These are phyloP conservation scores for Penaeus indicus DNA, from an alignment of 1,140 invertebrate species.

Conservation along the genomic window DNA sequence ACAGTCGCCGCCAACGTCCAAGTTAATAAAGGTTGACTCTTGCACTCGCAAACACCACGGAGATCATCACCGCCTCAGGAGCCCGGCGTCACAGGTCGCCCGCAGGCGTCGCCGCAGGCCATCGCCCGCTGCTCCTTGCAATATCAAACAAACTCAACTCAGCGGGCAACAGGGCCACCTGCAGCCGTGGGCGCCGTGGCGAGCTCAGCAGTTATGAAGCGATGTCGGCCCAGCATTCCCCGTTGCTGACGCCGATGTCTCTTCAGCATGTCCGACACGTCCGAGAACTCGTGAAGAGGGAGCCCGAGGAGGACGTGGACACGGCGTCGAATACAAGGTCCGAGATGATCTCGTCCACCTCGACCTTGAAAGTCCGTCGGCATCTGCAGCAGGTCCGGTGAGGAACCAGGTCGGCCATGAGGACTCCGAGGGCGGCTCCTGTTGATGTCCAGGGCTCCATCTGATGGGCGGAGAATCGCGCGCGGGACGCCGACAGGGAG, in stretches of 20 bases:
- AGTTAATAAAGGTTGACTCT: constrained; percentile 24
- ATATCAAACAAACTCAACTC: no score
- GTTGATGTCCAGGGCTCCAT: constrained; percentile 66
- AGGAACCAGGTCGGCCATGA: constrained; percentile 81
- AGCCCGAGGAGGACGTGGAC: constrained; percentile 79
- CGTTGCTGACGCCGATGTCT: constrained; percentile 75
- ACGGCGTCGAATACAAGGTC: constrained; percentile 81
- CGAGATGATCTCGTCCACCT: constrained; percentile 76
- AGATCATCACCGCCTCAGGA: no score
- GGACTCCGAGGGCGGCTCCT: constrained; percentile 65
- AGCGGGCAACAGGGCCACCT: no score
- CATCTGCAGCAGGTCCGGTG: constrained; percentile 74
- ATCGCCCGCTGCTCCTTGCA: background rate
- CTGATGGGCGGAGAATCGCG: constrained; percentile 52
- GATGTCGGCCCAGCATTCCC: constrained; percentile 74
- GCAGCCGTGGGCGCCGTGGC: no score
- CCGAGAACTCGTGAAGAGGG: constrained; percentile 86
- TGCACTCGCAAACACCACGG: constrained; percentile 25
- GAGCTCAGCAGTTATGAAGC: constrained; percentile 67
- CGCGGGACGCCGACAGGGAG: constrained; percentile 44
- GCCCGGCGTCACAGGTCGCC: no score
- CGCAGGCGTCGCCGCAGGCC: no score
- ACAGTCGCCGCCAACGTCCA: constrained; percentile 32
- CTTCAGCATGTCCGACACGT: constrained; percentile 78
- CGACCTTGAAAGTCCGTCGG: constrained; percentile 78